Conservation (phyloP, 35 echinoderm and acorn worm genomes). For the Amphiura filiformis region DNA sequence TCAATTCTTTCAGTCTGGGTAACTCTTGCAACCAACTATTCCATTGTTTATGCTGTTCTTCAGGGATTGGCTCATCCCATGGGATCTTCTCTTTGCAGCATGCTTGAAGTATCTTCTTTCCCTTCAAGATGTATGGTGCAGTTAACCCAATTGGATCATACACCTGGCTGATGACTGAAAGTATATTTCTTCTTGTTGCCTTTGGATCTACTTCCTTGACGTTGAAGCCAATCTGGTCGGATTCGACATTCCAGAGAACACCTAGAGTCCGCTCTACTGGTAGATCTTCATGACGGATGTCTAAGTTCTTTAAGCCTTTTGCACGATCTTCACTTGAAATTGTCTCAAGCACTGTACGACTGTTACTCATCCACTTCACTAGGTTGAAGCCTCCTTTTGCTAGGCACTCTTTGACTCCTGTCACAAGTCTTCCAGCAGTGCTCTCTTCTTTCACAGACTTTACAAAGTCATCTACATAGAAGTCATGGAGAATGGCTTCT, state of each 20-base stretch:
- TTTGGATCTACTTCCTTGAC: slow-evolving; percentile 8
- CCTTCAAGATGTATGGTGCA: slow-evolving; percentile 32
- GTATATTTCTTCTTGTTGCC: slow-evolving; percentile 12
- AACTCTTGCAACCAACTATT: slow-evolving; percentile 27
- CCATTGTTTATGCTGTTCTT: not conserved
- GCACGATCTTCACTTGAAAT: slow-evolving; percentile 41
- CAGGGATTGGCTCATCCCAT: slow-evolving; percentile 57
- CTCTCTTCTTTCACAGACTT: slow-evolving; percentile 4
- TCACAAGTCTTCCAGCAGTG: not conserved
- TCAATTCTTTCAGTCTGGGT: slow-evolving; percentile 25
- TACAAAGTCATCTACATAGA: slow-evolving; percentile 52
- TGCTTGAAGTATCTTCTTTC: slow-evolving; percentile 55
- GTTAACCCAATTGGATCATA: slow-evolving; percentile 71
- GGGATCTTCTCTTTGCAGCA: not conserved
- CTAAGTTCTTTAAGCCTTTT: slow-evolving; percentile 29
- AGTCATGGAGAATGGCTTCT: slow-evolving; percentile 1
- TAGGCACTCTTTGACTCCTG: slow-evolving; percentile 26
- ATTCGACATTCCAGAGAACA: slow-evolving; percentile 47
- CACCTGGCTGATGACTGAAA: slow-evolving; percentile 40
- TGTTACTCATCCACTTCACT: slow-evolving; percentile 54
- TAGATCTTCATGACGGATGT: slow-evolving; percentile 18
- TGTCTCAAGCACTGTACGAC: slow-evolving; percentile 27
- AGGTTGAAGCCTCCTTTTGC: slow-evolving; percentile 46
- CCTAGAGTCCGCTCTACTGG: slow-evolving; percentile 51
- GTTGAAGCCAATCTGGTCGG: slow-evolving; percentile 42